Evolutionary conservation across 1,140 invertebrate species (phyloP).

Genomic region (Zaprionus taronus): DNA sequence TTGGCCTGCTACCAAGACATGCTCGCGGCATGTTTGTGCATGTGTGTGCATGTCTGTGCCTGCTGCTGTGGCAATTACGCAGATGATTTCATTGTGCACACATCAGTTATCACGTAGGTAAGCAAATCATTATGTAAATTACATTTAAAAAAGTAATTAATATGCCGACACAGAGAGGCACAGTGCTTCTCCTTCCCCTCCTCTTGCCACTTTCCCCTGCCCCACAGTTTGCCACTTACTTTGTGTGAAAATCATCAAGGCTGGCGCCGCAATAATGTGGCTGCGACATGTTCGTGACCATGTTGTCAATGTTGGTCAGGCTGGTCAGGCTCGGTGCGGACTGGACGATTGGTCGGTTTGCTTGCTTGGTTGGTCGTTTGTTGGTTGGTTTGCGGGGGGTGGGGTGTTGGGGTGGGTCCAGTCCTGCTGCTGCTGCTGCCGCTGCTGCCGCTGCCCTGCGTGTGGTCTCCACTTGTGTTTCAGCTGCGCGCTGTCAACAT

Average conservation of each 20-base stretch:
- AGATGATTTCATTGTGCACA: conserved; percentile 62
- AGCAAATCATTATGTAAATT: conserved; percentile 75
- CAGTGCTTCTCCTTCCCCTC: neutral
- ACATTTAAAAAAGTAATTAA: conserved; percentile 74
- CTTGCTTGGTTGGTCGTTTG: conserved; percentile 34
- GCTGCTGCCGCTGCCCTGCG: neutral
- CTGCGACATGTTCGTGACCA: conserved; percentile 81
- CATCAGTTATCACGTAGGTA: conserved; percentile 40
- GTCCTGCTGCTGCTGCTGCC: conserved; percentile 1
- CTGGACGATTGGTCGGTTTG: conserved; percentile 16
- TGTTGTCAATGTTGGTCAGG: conserved; percentile 63
- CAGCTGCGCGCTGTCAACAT: conserved; percentile 52
- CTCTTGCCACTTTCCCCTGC: neutral
- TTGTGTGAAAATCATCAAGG: conserved; percentile 81
- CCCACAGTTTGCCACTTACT: conserved; percentile 57
- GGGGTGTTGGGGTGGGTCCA: neutral
- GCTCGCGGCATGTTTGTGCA: neutral
- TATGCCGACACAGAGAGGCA: conserved; percentile 52
- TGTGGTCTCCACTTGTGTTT: conserved; percentile 36
- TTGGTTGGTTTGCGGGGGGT: neutral
- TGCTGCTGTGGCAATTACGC: conserved; percentile 56
- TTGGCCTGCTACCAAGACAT: neutral
- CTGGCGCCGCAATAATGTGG: conserved; percentile 80
- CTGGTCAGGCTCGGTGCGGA: conserved; percentile 19
- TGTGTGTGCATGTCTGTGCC: neutral